A percentile compares a stretch with the other conserved stretches of the same genome.
phyloP scores from a whole-genome alignment of 1,140 invertebrate species.

The Battus philenor region DNA sequence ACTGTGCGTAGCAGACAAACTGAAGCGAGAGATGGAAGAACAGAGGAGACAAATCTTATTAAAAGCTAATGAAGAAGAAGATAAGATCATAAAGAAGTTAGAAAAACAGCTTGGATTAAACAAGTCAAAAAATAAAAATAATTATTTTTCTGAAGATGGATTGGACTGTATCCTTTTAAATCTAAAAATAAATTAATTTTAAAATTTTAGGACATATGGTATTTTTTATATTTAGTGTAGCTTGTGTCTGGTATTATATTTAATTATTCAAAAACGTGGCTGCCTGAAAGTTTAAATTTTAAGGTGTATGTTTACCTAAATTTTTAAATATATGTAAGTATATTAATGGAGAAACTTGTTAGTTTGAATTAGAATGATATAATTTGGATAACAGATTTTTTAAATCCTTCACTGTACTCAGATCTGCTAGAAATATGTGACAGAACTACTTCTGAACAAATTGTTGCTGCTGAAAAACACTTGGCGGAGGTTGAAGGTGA shows the following conservation, averaged over 20 bases:
- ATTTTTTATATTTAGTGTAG: too few species aligned
- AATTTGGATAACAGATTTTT: not conserved
- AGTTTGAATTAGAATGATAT: too few species aligned
- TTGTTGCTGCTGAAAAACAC: conserved; percentile 79
- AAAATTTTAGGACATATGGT: too few species aligned
- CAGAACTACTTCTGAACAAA: conserved; percentile 80
- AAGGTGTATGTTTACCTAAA: too few species aligned
- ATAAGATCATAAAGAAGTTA: conserved; percentile 85
- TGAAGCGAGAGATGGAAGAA: conserved; percentile 54
- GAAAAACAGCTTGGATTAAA: conserved; percentile 91
- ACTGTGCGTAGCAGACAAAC: conserved; percentile 37
- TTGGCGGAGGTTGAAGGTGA: conserved; percentile 77
- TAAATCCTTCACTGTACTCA: conserved; percentile 41
- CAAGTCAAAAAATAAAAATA: conserved; percentile 85
- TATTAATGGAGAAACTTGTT: too few species aligned
- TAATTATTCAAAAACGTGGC: too few species aligned
- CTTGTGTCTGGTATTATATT: too few species aligned
- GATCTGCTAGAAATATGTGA: conserved; percentile 89
- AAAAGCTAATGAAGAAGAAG: conserved; percentile 86
- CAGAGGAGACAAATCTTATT: conserved; percentile 79
- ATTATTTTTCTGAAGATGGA: conserved; percentile 88
- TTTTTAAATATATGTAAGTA: too few species aligned
- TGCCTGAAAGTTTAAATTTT: too few species aligned
- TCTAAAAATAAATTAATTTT: too few species aligned
- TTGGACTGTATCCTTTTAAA: conserved; percentile 89